These are phyloP conservation scores for Varecia variegata DNA, from an alignment of 2,797 vertebrate genomes.

Conservation along the genomic window DNA sequence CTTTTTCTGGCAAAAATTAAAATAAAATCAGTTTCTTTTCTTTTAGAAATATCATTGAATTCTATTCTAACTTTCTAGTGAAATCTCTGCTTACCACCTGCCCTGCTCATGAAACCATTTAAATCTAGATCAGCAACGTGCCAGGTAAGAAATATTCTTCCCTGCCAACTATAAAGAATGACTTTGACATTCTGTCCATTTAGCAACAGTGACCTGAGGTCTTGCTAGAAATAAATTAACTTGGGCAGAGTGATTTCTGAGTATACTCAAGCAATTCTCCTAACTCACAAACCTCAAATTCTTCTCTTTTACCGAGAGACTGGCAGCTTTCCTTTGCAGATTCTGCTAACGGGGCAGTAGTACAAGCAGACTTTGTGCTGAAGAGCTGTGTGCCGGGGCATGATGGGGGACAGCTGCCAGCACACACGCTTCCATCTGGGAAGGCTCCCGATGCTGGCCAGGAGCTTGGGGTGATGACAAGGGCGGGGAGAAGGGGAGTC, in stretches of 20 bases:
- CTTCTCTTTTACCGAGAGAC: background rate
- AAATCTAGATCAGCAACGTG: background rate
- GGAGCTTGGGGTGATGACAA: background rate
- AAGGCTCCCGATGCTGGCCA: background rate
- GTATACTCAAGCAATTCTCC: background rate
- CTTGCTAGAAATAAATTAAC: slow-evolving; percentile 7
- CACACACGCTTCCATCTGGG: background rate
- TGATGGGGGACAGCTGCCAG: fast-evolving
- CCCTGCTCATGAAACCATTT: background rate
- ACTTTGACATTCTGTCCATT: background rate
- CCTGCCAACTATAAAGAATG: background rate
- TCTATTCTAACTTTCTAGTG: background rate
- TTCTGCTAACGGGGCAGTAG: background rate
- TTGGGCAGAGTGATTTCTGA: background rate
- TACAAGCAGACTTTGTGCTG: background rate
- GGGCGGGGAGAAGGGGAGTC: background rate
- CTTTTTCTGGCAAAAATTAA: background rate
- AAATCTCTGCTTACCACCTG: background rate
- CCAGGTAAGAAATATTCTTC: background rate
- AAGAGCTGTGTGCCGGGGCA: background rate
- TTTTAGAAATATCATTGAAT: background rate
- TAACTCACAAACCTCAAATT: background rate
- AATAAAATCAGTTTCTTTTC: background rate
- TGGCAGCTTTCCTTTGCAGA: background rate
- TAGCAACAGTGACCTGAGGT: background rate